Evolutionary conservation across 2,888 invertebrate genomes (phyloP), one percentile per base, ranked within the genome.

Genomic region (Ligdia adustata): DNA sequence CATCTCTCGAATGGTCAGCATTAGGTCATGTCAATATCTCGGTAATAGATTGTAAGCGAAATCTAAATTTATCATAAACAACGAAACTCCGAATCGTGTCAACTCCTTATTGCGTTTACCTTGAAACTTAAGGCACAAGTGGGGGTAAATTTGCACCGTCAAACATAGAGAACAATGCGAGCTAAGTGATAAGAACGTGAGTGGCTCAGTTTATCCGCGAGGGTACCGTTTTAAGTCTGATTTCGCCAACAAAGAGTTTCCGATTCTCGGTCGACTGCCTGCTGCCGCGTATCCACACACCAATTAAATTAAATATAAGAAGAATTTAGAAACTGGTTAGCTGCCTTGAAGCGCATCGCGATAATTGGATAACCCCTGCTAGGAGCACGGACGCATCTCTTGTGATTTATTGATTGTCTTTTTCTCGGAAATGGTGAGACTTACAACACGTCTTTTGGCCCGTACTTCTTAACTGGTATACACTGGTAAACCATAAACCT

Each of bases 251-350:
- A 78, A 81, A 81, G 81, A 79, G 75, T 79, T 79, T 81, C 75
- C 74, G 79, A 85, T 84, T 85, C 81, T 84, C 84, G 86, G 86
- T 88, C 82, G 79, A 79, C 79, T 85, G 86, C 82, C 66, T 79
- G 69, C 82, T 72, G 68, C 75, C 69, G 73, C 77, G 79, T 78
- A 85, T 82, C 81, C 75, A 83, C 81, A 84, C 81, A 84, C 82
- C 83, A 88, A 89, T 90, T 89, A 79, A 86, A 88, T 49, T 85
- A 87, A 86, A 87, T 82, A 87, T 84, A 88, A 85, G 81, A 85
- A 89, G 89, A 89, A 89, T 89, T 88, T 90, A 90, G 90, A 89
- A 89, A 90, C 85, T 86, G 81, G 79, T 86, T 83, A 82, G 81
- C 86, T 88, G 88, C 83, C 87, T 86, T 85, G 85, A 83, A 89